Evolutionary conservation across 2,888 invertebrate species (phyloP), one percentile per base, ranked within the genome.

Genomic region (Boloria selene): DNA sequence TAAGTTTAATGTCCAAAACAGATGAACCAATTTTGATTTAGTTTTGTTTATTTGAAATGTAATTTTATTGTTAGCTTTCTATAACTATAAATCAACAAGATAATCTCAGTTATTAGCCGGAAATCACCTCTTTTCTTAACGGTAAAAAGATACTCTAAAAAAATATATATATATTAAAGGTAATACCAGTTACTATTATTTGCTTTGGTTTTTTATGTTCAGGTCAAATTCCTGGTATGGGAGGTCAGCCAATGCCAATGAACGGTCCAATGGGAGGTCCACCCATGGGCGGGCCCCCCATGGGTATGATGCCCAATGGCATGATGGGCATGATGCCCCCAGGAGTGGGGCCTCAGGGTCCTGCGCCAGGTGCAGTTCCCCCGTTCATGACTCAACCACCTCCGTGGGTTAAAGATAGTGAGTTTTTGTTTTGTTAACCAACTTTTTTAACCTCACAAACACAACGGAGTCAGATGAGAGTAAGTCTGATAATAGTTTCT

Each of bases 271-370:
- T 80, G 73, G 75, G 74, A 0, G 79, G 79, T 59, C 72, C 72
- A 3, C 74, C 74, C 3, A 47, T 81, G 79, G 79, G 78, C 0
- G 77, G 75, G 5, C 77, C 75, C n/a, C 74, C 78, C 1, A 79
- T 81, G 81, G 80, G 79, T 4, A 78, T 79, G 79, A 80, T 81
- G 80, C 80, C 81, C 4, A 84, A 83, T 73, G 85, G 85, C 1
- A 82, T 83, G 76, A 79, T 79, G 79, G 76, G 76, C 4, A 82
- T 82, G 75, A 77, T 84, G 79, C 94, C 93, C 7, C 95, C 94
- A 74, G 94, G 94, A 1, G 94, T 96, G 93, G 79, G 73, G 2
- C 85, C 84, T 1, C 73, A 70, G n/a, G 70, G 70, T 6, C 74
- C 79, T 0, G 76, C 77, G 4, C 80, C 75, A 1, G 74, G 74